Conservation (phyloP, 2,113 vertebrate genomes). For the Sceloporus undulatus region DNA sequence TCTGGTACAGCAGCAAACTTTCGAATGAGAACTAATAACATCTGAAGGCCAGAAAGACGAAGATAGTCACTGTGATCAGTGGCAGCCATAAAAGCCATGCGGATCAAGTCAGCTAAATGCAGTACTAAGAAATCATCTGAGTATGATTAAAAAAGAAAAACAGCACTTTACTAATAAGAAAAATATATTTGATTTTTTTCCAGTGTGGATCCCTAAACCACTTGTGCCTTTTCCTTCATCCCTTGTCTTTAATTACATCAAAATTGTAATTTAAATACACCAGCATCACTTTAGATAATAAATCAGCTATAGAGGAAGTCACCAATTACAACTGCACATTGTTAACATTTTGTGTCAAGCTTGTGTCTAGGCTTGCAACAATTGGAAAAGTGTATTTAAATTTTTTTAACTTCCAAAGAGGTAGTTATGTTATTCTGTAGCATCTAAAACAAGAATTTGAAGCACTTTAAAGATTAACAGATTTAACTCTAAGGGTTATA, state of each 20-base stretch:
- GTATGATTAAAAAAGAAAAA: conserved; percentile 44
- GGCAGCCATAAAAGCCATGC: conserved; percentile 97
- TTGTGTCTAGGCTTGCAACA: rapidly evolving
- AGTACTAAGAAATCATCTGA: conserved; percentile 91
- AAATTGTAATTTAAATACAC: neutral
- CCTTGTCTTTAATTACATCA: neutral
- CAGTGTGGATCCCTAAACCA: neutral
- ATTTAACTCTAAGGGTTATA: neutral
- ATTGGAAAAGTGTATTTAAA: neutral
- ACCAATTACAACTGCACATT: conserved; percentile 25
- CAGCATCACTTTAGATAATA: neutral
- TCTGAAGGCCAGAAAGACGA: conserved; percentile 89
- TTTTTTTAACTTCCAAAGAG: neutral
- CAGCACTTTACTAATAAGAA: neutral
- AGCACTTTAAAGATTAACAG: neutral
- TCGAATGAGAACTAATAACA: conserved; percentile 86
- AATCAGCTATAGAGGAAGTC: neutral
- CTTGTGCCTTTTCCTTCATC: neutral
- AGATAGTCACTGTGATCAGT: conserved; percentile 93
- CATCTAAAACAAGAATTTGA: neutral
- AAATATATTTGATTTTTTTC: neutral
- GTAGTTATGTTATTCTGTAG: too few species aligned
- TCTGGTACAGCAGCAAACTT: conserved; percentile 88
- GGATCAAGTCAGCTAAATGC: conserved; percentile 92
- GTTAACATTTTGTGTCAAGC: neutral